Evolutionary conservation across 2,888 invertebrate species (phyloP).

Genomic region (Lasioglossum calceatum): DNA sequence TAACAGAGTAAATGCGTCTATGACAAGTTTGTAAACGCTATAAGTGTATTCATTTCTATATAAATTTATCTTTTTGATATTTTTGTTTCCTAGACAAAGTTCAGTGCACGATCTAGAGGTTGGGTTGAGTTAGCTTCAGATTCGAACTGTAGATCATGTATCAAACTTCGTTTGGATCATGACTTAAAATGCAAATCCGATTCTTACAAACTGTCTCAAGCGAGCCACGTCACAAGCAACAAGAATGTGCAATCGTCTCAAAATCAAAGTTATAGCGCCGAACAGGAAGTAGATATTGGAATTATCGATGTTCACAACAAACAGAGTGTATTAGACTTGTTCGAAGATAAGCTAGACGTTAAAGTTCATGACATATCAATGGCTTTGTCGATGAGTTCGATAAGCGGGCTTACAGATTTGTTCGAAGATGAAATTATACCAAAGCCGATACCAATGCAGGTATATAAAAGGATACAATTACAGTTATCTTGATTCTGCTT

Average conservation of each 20-base stretch:
- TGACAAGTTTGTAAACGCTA: slow-evolving; percentile 14
- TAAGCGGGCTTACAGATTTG: slow-evolving; percentile 92
- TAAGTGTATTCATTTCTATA: background rate
- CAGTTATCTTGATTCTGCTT: background rate
- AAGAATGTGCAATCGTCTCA: slow-evolving; percentile 72
- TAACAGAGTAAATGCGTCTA: slow-evolving; percentile 32
- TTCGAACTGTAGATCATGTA: slow-evolving; percentile 86
- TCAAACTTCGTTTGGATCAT: slow-evolving; percentile 88
- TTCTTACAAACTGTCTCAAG: slow-evolving; percentile 73
- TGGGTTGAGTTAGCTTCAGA: slow-evolving; percentile 89
- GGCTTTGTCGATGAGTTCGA: slow-evolving; percentile 92
- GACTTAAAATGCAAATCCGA: slow-evolving; percentile 83
- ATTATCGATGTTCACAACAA: slow-evolving; percentile 84
- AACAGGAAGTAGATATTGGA: slow-evolving; percentile 78
- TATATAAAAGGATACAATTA: slow-evolving; percentile 77
- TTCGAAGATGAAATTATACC: slow-evolving; percentile 94
- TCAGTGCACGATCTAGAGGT: slow-evolving; percentile 92
- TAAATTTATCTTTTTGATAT: slow-evolving; percentile 38
- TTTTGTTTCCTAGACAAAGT: slow-evolving; percentile 88
- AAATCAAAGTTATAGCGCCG: slow-evolving; percentile 69
- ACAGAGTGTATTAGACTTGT: slow-evolving; percentile 83
- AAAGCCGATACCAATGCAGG: slow-evolving; percentile 93
- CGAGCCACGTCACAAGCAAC: slow-evolving; percentile 71
- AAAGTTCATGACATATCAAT: slow-evolving; percentile 88
- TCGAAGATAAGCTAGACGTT: slow-evolving; percentile 87